phyloP scores from a whole-genome alignment of 2,888 invertebrate species.

The Hypselothyrea guttata region DNA sequence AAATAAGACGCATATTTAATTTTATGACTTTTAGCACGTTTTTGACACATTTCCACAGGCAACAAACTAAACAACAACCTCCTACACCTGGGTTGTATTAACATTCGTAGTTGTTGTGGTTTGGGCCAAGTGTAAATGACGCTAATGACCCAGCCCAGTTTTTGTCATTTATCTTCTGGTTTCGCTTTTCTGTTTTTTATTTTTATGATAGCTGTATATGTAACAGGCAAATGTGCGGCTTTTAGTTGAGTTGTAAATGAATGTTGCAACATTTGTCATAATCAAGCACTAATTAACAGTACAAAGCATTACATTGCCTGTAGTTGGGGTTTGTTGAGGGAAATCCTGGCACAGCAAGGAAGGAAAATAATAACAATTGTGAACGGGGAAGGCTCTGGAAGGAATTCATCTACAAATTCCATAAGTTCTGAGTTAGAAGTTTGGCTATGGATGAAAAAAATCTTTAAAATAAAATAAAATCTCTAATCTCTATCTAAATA shows the following conservation, averaged over 20 bases:
- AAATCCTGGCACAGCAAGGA: neutral
- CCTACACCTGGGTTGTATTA: neutral
- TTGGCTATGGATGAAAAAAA: no score
- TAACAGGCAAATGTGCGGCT: slow-evolving; percentile 30
- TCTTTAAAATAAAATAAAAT: no score
- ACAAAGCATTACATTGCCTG: slow-evolving; percentile 9
- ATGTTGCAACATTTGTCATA: slow-evolving; percentile 67
- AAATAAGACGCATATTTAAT: slow-evolving; percentile 78
- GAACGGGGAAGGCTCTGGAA: no score
- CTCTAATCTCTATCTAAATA: no score
- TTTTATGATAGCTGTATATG: slow-evolving; percentile 11
- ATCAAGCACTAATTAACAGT: slow-evolving; percentile 50
- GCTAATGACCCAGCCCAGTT: slow-evolving; percentile 74
- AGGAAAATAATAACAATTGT: neutral
- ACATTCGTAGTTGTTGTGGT: slow-evolving; percentile 16
- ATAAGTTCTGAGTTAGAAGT: no score
- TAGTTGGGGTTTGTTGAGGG: neutral
- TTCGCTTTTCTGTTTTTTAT: no score
- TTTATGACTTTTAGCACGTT: slow-evolving; percentile 78
- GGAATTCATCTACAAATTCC: no score
- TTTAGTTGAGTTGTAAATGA: slow-evolving; percentile 68
- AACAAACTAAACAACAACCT: slow-evolving; percentile 5
- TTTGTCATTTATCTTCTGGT: slow-evolving; percentile 64
- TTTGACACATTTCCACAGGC: slow-evolving; percentile 73
- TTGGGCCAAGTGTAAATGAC: slow-evolving; percentile 72